phyloP scores from a whole-genome alignment of 1,140 invertebrate genomes.

The Physella acuta region DNA sequence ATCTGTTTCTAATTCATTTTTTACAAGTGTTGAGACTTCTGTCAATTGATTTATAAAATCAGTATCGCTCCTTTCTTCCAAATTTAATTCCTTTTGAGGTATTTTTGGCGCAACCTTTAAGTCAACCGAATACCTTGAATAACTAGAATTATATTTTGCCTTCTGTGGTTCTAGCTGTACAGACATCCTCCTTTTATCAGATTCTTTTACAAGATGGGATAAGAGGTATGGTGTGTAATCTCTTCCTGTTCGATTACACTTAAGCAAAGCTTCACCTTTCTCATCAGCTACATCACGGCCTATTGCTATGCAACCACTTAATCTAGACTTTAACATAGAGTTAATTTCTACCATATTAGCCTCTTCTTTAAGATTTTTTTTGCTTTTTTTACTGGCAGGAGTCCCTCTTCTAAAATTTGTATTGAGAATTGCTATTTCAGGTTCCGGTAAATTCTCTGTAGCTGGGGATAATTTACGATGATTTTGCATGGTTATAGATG shows the following conservation, averaged over 20 bases:
- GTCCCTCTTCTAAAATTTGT: background rate
- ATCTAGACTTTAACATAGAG: background rate
- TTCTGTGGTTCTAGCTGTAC: background rate
- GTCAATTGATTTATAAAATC: slow-evolving; percentile 10
- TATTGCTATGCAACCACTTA: background rate
- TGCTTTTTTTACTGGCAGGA: background rate
- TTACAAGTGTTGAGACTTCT: background rate
- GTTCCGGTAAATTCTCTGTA: slow-evolving; percentile 2
- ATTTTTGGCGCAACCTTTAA: background rate
- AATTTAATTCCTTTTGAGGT: background rate
- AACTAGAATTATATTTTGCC: background rate
- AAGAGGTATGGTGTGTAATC: background rate
- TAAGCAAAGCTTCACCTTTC: slow-evolving; percentile 2
- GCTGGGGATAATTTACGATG: background rate
- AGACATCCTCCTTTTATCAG: background rate
- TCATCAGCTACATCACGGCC: background rate
- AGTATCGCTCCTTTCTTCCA: slow-evolving; percentile 3
- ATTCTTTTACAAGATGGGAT: background rate
- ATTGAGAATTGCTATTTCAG: background rate
- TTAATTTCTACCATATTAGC: background rate
- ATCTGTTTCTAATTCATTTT: slow-evolving; percentile 1
- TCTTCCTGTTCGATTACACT: background rate
- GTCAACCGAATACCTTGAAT: background rate
- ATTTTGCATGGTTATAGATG: background rate
- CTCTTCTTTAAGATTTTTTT: background rate